These are phyloP conservation scores for Salpingus planirostris DNA, from an alignment of 2,888 invertebrate species.

Conservation along the genomic window DNA sequence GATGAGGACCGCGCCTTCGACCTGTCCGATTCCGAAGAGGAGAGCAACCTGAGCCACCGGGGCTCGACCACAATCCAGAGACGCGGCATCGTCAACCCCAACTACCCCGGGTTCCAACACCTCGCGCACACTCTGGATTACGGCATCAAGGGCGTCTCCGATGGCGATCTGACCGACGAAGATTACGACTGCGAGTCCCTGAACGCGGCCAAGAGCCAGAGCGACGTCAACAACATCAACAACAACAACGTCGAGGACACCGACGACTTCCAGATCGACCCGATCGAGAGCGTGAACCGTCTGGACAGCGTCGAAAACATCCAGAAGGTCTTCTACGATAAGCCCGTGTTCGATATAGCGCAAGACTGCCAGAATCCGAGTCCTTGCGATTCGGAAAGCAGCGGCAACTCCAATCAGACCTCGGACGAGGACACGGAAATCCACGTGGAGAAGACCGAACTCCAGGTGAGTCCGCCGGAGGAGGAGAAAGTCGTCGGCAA, in stretches of 20 bases:
- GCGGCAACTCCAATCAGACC: slow-evolving; percentile 26
- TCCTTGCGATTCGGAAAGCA: slow-evolving; percentile 24
- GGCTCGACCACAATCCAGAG: slow-evolving; percentile 43
- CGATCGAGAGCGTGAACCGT: slow-evolving; percentile 44
- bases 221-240: slow-evolving; percentile 39
- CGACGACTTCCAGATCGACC: slow-evolving; percentile 27
- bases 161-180: slow-evolving; percentile 42
- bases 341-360: slow-evolving; percentile 48
- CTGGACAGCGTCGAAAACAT: slow-evolving; percentile 45
- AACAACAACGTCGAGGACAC: slow-evolving; percentile 38
- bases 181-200: slow-evolving; percentile 41
- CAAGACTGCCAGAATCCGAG: slow-evolving; percentile 25
- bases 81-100: slow-evolving; percentile 72
- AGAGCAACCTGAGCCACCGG: slow-evolving; percentile 40
- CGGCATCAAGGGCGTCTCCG: slow-evolving; percentile 34
- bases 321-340: slow-evolving; percentile 49
- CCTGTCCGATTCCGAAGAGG: slow-evolving; percentile 45
- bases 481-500: too few species aligned
- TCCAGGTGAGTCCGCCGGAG: slow-evolving; percentile 16
- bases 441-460: slow-evolving; percentile 21
- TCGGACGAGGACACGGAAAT: slow-evolving; percentile 33
- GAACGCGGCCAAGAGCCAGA: slow-evolving; percentile 43
- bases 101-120: slow-evolving; percentile 78
- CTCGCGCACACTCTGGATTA: slow-evolving; percentile 60
- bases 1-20: slow-evolving; percentile 47